Percentiles rank a stretch among this genome's conserved stretches.
These are phyloP conservation scores for Poliocrania exsul DNA, from an alignment of 2,797 vertebrate species.

Conservation along the genomic window DNA sequence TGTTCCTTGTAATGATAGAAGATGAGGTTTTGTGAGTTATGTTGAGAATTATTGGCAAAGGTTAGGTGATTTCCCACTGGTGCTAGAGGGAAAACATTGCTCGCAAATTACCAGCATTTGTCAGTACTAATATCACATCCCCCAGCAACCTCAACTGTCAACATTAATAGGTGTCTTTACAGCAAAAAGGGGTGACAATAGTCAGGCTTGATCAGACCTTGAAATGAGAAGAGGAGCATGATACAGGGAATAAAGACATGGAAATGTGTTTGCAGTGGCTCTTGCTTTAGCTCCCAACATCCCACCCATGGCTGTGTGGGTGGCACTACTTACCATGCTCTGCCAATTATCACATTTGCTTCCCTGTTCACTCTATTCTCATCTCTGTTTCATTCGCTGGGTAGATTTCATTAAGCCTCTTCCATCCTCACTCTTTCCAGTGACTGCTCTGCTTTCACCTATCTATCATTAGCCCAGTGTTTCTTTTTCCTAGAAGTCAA, in stretches of 20 bases:
- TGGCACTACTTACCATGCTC: conserved; percentile 25
- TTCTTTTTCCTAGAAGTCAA: background rate
- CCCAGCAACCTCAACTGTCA: conserved; percentile 59
- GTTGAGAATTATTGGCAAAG: conserved; percentile 63
- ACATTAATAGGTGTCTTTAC: conserved; percentile 59
- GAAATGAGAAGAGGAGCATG: conserved; percentile 35
- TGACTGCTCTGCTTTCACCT: background rate
- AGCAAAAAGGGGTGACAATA: conserved; percentile 37
- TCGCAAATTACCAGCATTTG: conserved; percentile 72
- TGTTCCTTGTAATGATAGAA: conserved; percentile 28
- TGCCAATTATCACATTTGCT: conserved; percentile 30
- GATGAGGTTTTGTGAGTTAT: conserved; percentile 63
- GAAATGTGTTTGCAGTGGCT: background rate
- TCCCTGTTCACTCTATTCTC: background rate
- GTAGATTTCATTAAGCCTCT: background rate
- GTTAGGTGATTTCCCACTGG: conserved; percentile 66
- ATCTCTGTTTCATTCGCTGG: background rate
- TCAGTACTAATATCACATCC: conserved; percentile 66
- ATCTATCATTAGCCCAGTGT: background rate
- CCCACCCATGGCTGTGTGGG: conserved; percentile 5
- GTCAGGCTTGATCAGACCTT: conserved; percentile 51
- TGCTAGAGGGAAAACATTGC: conserved; percentile 59
- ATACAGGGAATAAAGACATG: conserved; percentile 18
- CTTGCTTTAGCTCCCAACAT: background rate
- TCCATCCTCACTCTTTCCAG: background rate